Evolutionary conservation across 2,888 invertebrate species (phyloP).

Genomic region (Lepetodrilus schrolli): DNA sequence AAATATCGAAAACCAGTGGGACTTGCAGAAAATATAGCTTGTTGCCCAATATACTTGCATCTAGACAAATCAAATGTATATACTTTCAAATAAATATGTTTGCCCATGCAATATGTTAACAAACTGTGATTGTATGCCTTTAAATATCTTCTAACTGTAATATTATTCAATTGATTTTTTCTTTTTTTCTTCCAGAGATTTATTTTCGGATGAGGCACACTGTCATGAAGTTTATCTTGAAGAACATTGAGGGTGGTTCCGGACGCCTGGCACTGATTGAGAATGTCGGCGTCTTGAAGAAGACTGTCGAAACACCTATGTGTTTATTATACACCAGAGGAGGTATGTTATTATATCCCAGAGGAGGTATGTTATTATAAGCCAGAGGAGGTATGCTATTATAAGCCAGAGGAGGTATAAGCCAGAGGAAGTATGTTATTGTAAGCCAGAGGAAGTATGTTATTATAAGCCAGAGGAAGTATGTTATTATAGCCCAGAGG

Average conservation of each 20-base stretch:
- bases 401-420: constrained; percentile 77
- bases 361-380: constrained; percentile 76
- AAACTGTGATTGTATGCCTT: no score
- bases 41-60: no score
- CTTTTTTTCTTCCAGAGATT: neutral
- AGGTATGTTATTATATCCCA: constrained; percentile 50
- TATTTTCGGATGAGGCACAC: neutral
- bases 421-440: no score
- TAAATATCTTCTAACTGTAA: neutral
- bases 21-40: no score
- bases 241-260: constrained; percentile 76
- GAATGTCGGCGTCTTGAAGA: constrained; percentile 61
- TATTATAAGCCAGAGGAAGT: no score
- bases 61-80: no score
- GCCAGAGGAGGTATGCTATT: constrained; percentile 76
- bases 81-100: no score
- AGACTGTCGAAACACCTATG: constrained; percentile 83
- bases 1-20: no score
- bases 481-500: no score
- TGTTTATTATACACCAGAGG: constrained; percentile 87
- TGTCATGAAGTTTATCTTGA: constrained; percentile 84
- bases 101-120: no score
- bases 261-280: constrained; percentile 83
- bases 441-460: no score
- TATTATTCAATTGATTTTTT: no score